Conservation (phyloP, 2,797 vertebrate genomes). For the Peromyscus aztecus region DNA sequence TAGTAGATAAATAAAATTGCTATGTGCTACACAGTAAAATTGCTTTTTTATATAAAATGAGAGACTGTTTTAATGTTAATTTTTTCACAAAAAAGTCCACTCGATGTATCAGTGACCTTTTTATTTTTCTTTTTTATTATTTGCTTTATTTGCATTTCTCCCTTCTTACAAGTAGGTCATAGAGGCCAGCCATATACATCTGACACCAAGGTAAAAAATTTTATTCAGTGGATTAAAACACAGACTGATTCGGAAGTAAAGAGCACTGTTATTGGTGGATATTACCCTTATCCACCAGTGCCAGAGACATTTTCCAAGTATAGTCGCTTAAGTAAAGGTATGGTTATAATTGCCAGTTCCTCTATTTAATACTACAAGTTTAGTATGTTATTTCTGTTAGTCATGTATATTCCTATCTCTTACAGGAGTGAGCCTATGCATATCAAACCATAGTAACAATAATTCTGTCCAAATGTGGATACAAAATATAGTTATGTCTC, state of each 20-base stretch:
- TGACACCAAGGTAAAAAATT: constrained; percentile 91
- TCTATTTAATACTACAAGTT: constrained; percentile 15
- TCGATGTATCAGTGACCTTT: background rate
- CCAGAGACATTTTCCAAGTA: constrained; percentile 90
- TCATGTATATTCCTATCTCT: constrained; percentile 58
- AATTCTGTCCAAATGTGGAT: constrained; percentile 9
- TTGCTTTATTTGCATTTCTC: background rate
- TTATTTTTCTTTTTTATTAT: background rate
- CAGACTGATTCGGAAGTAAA: constrained; percentile 90
- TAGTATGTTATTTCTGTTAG: background rate
- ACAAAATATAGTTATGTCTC: background rate
- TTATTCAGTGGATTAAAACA: constrained; percentile 94
- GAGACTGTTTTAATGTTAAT: constrained; percentile 19
- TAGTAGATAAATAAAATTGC: constrained; percentile 42
- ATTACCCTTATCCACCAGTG: constrained; percentile 92
- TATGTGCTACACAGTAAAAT: constrained; percentile 27
- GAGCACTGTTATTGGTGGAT: constrained; percentile 92
- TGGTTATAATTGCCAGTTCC: background rate
- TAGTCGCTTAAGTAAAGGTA: constrained; percentile 85
- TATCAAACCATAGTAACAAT: constrained; percentile 20
- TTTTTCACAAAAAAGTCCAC: constrained; percentile 8
- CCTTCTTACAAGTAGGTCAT: constrained; percentile 90
- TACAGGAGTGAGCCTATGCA: background rate
- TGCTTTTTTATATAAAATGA: constrained; percentile 44
- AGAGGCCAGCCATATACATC: constrained; percentile 92